phyloP scores from a whole-genome alignment of 2,113 vertebrate genomes.

The Colinus virginianus region DNA sequence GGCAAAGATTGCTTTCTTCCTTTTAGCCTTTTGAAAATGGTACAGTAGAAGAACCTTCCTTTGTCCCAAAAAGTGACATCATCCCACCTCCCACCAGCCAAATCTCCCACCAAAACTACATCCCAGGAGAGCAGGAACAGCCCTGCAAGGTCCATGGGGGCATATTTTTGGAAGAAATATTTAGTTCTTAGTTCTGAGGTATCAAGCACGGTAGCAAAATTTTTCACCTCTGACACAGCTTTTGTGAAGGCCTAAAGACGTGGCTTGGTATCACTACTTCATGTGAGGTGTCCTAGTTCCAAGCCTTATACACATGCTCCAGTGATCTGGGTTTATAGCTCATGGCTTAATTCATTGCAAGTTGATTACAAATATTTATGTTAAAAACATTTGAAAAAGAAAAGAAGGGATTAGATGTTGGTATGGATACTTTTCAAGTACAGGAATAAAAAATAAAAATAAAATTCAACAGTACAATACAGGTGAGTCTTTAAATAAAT shows the following conservation, averaged over 20 bases:
- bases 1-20: background rate
- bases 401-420: background rate
- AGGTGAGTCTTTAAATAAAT: background rate
- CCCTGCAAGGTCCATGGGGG: accelerated
- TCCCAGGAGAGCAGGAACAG: background rate
- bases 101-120: background rate
- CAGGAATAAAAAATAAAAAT: background rate
- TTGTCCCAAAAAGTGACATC: accelerated
- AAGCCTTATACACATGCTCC: background rate
- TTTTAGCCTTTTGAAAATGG: background rate
- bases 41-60: background rate
- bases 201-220: background rate
- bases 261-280: background rate
- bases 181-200: background rate
- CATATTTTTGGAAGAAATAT: background rate
- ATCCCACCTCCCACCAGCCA: accelerated
- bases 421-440: background rate
- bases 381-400: background rate
- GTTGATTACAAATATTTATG: background rate
- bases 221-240: background rate
- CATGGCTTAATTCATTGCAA: background rate
- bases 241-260: background rate
- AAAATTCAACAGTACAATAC: background rate
- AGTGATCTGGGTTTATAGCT: background rate
- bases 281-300: background rate